Conservation (phyloP, 1,140 invertebrate genomes). For the Coptotermes formosanus region DNA sequence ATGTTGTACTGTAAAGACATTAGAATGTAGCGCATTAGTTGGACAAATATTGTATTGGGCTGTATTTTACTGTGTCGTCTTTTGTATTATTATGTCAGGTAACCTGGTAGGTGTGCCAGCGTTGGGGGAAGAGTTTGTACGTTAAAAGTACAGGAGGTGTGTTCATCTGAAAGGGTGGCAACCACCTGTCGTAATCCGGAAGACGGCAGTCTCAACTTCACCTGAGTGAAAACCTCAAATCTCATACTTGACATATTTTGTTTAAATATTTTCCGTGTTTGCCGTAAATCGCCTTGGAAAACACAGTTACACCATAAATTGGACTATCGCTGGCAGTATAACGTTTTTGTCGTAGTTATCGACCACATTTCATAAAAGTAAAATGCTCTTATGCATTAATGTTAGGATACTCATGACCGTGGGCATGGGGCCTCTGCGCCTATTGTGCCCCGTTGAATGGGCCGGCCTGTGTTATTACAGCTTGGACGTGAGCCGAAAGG, state of each 20-base stretch:
- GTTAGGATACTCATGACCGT: background rate
- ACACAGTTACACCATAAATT: background rate
- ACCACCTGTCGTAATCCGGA: no score
- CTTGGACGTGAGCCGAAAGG: slow-evolving; percentile 11
- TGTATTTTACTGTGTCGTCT: no score
- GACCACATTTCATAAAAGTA: background rate
- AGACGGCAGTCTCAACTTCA: no score
- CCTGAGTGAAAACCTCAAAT: no score
- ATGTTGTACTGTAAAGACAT: no score
- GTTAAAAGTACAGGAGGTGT: no score
- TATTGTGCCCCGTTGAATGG: background rate
- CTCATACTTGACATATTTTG: background rate
- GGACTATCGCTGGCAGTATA: background rate
- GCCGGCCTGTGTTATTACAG: background rate
- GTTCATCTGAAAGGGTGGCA: no score
- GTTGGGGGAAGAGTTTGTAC: no score
- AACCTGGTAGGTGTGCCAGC: no score
- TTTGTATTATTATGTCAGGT: no score
- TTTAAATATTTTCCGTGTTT: background rate
- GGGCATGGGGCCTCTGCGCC: background rate
- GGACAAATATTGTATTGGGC: no score
- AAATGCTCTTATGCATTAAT: background rate
- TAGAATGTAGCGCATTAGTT: no score
- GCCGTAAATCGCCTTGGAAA: background rate
- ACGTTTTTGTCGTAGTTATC: background rate